Base-by-base conservation (phyloP, 2,797 vertebrate species). In the Lacerta viridis region DNA sequence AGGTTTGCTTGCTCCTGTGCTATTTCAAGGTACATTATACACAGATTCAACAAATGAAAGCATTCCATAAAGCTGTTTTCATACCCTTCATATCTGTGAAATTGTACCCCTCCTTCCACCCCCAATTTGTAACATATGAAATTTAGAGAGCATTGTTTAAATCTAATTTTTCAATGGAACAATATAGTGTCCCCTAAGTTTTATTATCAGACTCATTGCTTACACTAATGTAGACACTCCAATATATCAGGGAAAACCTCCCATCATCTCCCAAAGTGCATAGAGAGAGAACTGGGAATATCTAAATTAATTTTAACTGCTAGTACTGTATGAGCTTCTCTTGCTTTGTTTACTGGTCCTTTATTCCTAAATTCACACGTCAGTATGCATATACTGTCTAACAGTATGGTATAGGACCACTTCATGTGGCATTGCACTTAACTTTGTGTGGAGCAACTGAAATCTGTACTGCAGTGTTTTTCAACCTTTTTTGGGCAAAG, bases 1-100 rank as follows among this genome's bases (percentile, higher is more conserved):
- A 64, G 84, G 86, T 64, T 33, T 46, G 15, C 80, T 84, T 75
- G 72, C 79, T 78, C 85, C 27, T 71, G 82, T 83, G 50, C 33
- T 25, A 64, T 80, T 50, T 77, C 13, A 86, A 82, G 29, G 17
- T 86, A 75, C 66, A 7, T 76, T 8, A 89, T 3, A 1, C 0
- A 2, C 89, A 88, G 46, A 91, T 27, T 66, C 36, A 33, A n/a
- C 29, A 84, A 91, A 89, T 88, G 27, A 85, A 92, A 61, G 59
- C 61, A 74, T n/a, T 18, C 64, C 25, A 83, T 86, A 72, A 75
- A 27, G 7, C 3, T 88, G 77, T 78, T 79, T 23, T 75, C 90
- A 59, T 61, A 66, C 87, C 71, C 78, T 91, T 91, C 17, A 79
- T 46, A 80, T 10, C 84, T 27, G 43, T 91, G 27, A 75, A 89